A percentile compares a stretch with the other conserved stretches of the same genome.
These are phyloP conservation scores for Cetoscarus ocellatus DNA, from an alignment of 2,797 vertebrate genomes.

Conservation along the genomic window DNA sequence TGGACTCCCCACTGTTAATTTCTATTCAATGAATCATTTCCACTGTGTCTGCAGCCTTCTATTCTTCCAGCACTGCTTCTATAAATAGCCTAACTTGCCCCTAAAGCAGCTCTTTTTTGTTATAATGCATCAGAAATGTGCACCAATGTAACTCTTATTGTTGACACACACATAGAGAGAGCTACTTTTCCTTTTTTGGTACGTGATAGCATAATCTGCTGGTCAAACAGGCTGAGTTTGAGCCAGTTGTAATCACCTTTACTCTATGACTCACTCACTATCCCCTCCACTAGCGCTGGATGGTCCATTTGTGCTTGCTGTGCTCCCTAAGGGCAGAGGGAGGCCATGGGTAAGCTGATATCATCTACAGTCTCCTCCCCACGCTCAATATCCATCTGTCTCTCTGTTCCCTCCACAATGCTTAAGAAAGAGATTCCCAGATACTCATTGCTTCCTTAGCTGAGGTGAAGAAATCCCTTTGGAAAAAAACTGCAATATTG, in stretches of 20 bases:
- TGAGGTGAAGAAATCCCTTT: no score
- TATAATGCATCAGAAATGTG: slow-evolving; percentile 3
- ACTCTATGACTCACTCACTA: slow-evolving; percentile 67
- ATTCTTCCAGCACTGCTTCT: slow-evolving; percentile 19
- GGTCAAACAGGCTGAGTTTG: slow-evolving; percentile 41
- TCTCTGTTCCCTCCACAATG: slow-evolving; percentile 42
- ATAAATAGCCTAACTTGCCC: slow-evolving; percentile 30
- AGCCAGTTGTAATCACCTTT: slow-evolving; percentile 57
- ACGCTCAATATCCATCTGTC: slow-evolving; percentile 31
- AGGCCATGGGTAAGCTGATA: slow-evolving; percentile 65
- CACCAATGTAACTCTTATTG: no score
- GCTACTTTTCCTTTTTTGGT: slow-evolving; percentile 26
- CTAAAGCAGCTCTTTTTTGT: slow-evolving; percentile 28
- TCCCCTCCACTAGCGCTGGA: slow-evolving; percentile 40
- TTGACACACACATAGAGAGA: no score
- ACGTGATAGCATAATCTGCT: slow-evolving; percentile 54
- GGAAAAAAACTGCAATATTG: no score
- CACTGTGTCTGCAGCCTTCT: slow-evolving; percentile 15
- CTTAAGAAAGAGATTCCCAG: slow-evolving; percentile 28
- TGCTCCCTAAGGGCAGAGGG: slow-evolving; percentile 61
- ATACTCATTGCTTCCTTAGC: slow-evolving; percentile 19
- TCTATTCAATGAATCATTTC: slow-evolving; percentile 32
- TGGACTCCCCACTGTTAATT: slow-evolving; percentile 35
- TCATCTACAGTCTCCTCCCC: slow-evolving; percentile 41
- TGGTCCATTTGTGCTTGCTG: slow-evolving; percentile 50